Conservation (phyloP, 2,113 vertebrate genomes). For the Amblyornis subalaris region DNA sequence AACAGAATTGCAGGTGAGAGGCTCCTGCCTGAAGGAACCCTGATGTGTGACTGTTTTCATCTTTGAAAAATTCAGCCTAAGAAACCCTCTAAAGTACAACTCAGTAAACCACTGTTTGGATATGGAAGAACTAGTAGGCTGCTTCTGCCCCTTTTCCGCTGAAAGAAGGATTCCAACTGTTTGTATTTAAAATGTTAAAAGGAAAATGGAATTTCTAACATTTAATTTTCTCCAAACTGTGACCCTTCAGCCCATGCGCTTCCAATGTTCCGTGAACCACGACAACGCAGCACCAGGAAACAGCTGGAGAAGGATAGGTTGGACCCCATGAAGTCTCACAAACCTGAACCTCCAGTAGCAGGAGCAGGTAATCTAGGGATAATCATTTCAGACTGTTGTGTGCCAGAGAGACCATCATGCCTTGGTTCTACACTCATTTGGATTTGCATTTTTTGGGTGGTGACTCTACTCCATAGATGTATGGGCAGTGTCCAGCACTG, state of each 20-base stretch:
- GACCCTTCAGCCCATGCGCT: constrained; percentile 85
- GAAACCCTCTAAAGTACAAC: neutral
- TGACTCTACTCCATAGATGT: accelerated
- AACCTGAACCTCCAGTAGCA: constrained; percentile 94
- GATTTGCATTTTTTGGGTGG: neutral
- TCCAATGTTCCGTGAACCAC: constrained; percentile 98
- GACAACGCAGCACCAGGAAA: constrained; percentile 92
- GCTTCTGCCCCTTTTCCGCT: neutral
- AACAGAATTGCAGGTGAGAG: neutral
- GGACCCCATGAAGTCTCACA: constrained; percentile 93
- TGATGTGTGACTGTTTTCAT: neutral
- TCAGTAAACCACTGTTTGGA: neutral
- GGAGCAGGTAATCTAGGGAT: constrained; percentile 84
- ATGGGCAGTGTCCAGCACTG: neutral
- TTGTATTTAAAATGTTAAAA: neutral
- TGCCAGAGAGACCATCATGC: neutral
- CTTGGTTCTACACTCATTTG: neutral
- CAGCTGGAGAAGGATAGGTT: constrained; percentile 95
- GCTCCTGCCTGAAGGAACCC: neutral
- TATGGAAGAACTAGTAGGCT: neutral
- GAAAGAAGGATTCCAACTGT: neutral
- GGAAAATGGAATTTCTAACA: neutral
- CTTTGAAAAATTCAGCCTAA: neutral
- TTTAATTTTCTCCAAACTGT: constrained; percentile 10
- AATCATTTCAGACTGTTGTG: neutral